Percentiles rank a stretch among this genome's conserved stretches.
phyloP scores from a whole-genome alignment of 2,113 vertebrate genomes.

The Melierax canorus region DNA sequence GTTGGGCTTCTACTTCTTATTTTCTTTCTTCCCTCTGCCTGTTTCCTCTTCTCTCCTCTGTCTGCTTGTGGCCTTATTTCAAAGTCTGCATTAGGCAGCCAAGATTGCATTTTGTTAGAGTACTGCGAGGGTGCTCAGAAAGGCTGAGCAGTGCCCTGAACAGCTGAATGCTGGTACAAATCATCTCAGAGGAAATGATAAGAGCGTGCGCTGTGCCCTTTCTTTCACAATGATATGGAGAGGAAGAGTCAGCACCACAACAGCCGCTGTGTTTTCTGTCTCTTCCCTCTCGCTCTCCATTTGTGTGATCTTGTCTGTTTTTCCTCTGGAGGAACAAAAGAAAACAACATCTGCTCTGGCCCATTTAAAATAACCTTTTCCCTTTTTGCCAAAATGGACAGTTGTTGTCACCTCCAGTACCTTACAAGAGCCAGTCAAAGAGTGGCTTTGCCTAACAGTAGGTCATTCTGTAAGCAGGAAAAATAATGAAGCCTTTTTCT shows the following conservation, averaged over 20 bases:
- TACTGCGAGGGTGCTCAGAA: background rate
- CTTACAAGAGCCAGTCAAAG: background rate
- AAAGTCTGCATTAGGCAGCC: background rate
- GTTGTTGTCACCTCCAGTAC: background rate
- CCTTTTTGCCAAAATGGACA: conserved; percentile 3
- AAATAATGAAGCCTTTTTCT: conserved; percentile 48
- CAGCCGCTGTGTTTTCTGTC: background rate
- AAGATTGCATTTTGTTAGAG: background rate
- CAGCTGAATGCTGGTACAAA: background rate
- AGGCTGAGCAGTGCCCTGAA: background rate
- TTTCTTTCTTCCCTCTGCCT: background rate
- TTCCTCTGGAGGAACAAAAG: background rate
- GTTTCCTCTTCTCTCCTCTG: background rate
- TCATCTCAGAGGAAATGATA: conserved; percentile 3
- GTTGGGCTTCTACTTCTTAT: background rate
- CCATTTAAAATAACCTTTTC: conserved; percentile 57
- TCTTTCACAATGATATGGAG: background rate
- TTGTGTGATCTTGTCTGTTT: background rate
- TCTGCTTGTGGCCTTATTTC: background rate
- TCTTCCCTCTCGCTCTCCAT: background rate
- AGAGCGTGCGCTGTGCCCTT: background rate
- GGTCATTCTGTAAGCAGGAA: background rate
- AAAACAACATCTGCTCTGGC: background rate
- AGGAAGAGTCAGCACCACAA: conserved; percentile 24
- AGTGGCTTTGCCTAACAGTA: background rate